Evolutionary conservation across 2,113 vertebrate species (phyloP).

Genomic region (Zootoca vivipara): DNA sequence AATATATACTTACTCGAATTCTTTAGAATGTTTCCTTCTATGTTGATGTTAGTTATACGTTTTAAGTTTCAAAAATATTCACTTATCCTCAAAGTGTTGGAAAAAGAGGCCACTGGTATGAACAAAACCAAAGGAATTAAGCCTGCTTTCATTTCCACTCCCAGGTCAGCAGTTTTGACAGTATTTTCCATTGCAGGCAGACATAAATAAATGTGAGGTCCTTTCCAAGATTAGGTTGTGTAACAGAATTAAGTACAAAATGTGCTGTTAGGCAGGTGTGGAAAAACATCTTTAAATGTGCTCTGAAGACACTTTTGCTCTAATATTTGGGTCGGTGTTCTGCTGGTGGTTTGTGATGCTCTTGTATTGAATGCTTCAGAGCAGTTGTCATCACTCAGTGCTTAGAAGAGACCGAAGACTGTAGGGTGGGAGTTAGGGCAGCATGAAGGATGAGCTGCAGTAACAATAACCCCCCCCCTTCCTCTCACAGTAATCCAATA

Average conservation of each 20-base stretch:
- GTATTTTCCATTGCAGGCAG: slow-evolving; percentile 6
- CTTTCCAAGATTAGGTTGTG: slow-evolving; percentile 16
- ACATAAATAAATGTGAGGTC: background rate
- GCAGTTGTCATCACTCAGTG: background rate
- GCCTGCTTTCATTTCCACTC: background rate
- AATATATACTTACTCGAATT: background rate
- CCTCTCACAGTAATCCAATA: background rate
- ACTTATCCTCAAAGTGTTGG: background rate
- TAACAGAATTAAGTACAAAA: slow-evolving; percentile 1
- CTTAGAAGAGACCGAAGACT: background rate
- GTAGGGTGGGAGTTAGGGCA: background rate
- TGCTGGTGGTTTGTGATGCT: background rate
- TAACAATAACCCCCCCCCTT: background rate
- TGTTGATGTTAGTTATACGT: background rate
- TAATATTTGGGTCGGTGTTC: background rate
- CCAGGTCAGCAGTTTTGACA: background rate
- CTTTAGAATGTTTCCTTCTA: background rate
- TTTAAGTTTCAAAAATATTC: background rate
- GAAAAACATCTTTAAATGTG: background rate
- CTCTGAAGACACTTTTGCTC: too few species aligned
- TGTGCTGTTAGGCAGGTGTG: background rate
- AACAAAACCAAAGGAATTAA: background rate
- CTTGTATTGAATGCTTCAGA: background rate
- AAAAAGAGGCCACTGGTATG: background rate
- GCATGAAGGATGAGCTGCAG: background rate